A percentile compares a stretch with the other conserved stretches of the same genome.
Conservation (phyloP, 2,888 invertebrate genomes). For the Thelaira solivaga region DNA sequence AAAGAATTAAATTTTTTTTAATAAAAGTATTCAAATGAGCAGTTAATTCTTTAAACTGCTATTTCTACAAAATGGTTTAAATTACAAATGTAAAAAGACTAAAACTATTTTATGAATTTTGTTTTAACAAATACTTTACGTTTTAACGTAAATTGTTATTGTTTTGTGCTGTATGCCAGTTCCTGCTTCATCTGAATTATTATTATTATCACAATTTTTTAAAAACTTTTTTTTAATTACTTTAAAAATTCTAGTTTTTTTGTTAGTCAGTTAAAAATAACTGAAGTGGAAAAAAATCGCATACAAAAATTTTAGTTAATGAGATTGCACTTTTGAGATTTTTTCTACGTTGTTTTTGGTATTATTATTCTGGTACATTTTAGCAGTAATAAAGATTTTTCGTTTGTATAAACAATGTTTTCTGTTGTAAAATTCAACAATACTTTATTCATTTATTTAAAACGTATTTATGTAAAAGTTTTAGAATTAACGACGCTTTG, state of each 20-base stretch:
- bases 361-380: slow-evolving; percentile 7
- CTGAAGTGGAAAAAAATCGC: neutral
- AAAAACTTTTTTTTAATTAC: slow-evolving; percentile 20
- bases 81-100: too few relatives aligned
- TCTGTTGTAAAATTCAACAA: slow-evolving; percentile 9
- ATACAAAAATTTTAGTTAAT: slow-evolving; percentile 54
- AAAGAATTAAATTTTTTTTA: too few relatives aligned
- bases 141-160: too few relatives aligned
- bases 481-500: neutral
- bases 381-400: slow-evolving; percentile 33
- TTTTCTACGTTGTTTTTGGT: slow-evolving; percentile 17
- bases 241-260: slow-evolving; percentile 9
- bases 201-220: too few relatives aligned
- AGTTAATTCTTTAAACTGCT: too few relatives aligned
- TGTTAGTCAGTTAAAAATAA: neutral
- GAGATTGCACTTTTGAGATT: slow-evolving; percentile 55
- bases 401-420: slow-evolving; percentile 4
- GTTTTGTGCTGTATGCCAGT: too few relatives aligned
- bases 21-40: too few relatives aligned
- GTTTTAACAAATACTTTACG: too few relatives aligned
- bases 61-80: too few relatives aligned
- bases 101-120: too few relatives aligned
- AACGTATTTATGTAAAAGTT: neutral
- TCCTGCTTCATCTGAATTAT: too few relatives aligned
- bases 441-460: slow-evolving; percentile 34